Conservation (phyloP, 2,113 vertebrate species). For the Labrus mixtus region DNA sequence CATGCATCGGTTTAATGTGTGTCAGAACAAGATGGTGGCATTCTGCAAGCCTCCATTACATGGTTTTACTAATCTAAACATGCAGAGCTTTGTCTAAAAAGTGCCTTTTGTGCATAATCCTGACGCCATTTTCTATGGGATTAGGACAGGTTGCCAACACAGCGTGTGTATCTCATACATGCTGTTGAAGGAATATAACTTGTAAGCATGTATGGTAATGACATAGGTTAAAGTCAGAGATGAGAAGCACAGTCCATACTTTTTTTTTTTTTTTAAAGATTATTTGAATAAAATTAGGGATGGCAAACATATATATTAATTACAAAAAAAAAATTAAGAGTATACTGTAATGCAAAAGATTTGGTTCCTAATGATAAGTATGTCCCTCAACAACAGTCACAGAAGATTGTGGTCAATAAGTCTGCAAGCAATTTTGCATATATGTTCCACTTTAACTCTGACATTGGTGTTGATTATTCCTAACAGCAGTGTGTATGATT, state of each 20-base stretch:
- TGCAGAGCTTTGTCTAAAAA: slow-evolving; percentile 68
- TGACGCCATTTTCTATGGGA: slow-evolving; percentile 38
- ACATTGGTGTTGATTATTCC: slow-evolving; percentile 34
- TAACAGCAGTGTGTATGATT: slow-evolving; percentile 36
- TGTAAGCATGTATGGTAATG: background rate
- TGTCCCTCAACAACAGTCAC: background rate
- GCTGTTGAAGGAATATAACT: background rate
- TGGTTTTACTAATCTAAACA: slow-evolving; percentile 66
- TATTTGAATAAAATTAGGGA: background rate
- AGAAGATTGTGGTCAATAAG: slow-evolving; percentile 31
- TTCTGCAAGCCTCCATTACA: slow-evolving; percentile 63
- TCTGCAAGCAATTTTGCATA: slow-evolving; percentile 31
- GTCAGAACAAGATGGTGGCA: slow-evolving; percentile 53
- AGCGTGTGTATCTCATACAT: slow-evolving; percentile 1
- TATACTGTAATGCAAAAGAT: background rate
- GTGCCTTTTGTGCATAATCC: slow-evolving; percentile 60
- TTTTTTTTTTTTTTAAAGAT: no score
- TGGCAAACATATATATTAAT: background rate
- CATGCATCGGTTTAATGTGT: slow-evolving; percentile 38
- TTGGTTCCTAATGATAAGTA: background rate
- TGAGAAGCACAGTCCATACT: no score
- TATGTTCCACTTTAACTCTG: slow-evolving; percentile 59
- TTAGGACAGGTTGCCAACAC: slow-evolving; percentile 41
- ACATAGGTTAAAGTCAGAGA: background rate
- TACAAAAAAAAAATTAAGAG: background rate